phyloP scores from a whole-genome alignment of 2,888 invertebrate genomes.

The Phaedon cochleariae region DNA sequence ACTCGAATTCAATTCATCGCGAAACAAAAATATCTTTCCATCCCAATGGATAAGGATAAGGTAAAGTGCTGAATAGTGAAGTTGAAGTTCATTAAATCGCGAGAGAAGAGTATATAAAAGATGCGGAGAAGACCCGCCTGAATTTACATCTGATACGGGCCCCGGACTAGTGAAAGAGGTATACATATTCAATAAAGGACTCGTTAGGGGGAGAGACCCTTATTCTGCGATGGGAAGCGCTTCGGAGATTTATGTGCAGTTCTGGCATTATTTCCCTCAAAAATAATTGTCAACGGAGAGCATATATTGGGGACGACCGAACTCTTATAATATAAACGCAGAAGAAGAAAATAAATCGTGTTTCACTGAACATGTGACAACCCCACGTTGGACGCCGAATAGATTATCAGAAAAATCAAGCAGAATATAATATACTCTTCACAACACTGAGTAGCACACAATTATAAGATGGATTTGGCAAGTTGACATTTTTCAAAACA shows the following conservation, averaged over 20 bases:
- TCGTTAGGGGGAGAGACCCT: conserved; percentile 15
- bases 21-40: conserved; percentile 12
- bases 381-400: background rate
- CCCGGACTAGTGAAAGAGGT: background rate
- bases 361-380: background rate
- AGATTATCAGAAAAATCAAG: no score
- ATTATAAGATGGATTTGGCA: no score
- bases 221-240: background rate
- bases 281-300: background rate
- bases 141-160: conserved; percentile 33
- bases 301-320: background rate
- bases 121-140: conserved; percentile 23
- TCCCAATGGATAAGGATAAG: conserved; percentile 13
- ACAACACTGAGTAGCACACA: no score
- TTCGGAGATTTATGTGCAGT: background rate
- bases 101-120: conserved; percentile 21
- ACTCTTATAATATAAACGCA: no score
- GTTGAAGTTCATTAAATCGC: conserved; percentile 26
- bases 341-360: background rate
- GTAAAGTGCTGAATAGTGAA: conserved; percentile 20
- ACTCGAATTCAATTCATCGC: conserved; percentile 18
- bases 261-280: background rate
- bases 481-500: no score
- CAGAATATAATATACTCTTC: no score
- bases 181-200: conserved; percentile 34